A percentile compares a stretch with the other conserved stretches of the same genome.
Evolutionary conservation across 1,140 invertebrate genomes (phyloP).

Genomic region (Nomia melanderi): DNA sequence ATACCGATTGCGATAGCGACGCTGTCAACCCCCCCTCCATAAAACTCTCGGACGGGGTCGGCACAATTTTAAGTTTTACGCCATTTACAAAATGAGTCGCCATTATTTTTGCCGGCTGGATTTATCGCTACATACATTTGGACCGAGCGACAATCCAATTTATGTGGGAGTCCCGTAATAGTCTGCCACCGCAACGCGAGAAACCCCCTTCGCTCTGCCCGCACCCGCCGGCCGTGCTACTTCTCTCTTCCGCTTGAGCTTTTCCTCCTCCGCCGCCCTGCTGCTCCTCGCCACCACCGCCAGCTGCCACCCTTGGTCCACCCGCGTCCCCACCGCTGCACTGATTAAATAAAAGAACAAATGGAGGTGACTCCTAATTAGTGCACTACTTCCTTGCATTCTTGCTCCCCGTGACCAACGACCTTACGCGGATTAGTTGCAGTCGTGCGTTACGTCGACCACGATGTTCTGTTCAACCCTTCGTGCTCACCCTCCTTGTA

Average conservation of each 20-base stretch:
- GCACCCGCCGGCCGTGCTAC: constrained; percentile 34
- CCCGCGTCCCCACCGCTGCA: constrained; percentile 41
- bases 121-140: constrained; percentile 77
- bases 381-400: constrained; percentile 63
- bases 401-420: constrained; percentile 57
- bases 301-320: constrained; percentile 3
- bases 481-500: not conserved
- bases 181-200: constrained; percentile 74
- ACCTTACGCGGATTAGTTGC: constrained; percentile 60
- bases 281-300: constrained; percentile 5
- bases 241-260: constrained; percentile 46
- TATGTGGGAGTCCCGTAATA: constrained; percentile 78
- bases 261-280: constrained; percentile 52
- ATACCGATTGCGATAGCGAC: constrained; percentile 65
- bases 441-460: constrained; percentile 58
- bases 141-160: constrained; percentile 75
- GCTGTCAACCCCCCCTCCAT: constrained; percentile 63
- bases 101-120: constrained; percentile 76
- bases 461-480: constrained; percentile 26
- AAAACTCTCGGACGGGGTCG: constrained; percentile 54
- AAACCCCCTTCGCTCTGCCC: constrained; percentile 56
- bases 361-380: constrained; percentile 70
- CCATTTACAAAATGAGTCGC: constrained; percentile 80
- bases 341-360: constrained; percentile 77
- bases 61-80: constrained; percentile 76